Conservation (phyloP, 2,113 vertebrate genomes). For the Hippoglossus stenolepis region DNA sequence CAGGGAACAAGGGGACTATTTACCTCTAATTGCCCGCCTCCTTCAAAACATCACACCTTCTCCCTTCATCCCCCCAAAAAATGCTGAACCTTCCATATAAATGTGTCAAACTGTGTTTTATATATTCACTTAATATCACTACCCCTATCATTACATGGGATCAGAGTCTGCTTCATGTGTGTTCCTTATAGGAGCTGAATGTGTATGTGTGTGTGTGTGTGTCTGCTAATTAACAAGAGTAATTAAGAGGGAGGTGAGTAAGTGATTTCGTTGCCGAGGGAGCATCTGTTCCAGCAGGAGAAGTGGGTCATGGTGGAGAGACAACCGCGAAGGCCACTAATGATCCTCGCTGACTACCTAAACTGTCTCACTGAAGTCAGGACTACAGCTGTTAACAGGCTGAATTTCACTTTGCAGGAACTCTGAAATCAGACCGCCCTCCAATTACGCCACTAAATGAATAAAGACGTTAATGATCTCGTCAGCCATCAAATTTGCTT, state of each 20-base stretch:
- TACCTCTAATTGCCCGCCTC: conserved; percentile 11
- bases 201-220: conserved; percentile 29
- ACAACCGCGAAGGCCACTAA: conserved; percentile 12
- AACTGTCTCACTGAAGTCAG: background rate
- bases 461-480: background rate
- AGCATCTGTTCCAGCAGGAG: conserved; percentile 72
- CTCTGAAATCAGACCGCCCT: background rate
- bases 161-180: background rate
- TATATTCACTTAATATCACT: background rate
- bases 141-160: background rate
- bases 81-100: background rate
- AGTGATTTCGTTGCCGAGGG: conserved; percentile 66
- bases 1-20: conserved; percentile 17
- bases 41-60: conserved; percentile 20
- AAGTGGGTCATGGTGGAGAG: conserved; percentile 60
- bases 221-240: conserved; percentile 78
- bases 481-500: background rate
- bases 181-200: conserved; percentile 1
- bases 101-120: background rate
- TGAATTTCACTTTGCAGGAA: background rate
- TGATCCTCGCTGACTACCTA: conserved; percentile 4
- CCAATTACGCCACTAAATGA: background rate
- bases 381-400: background rate
- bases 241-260: conserved; percentile 80
- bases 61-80: background rate